Percentiles rank a stretch among this genome's conserved stretches.
These are phyloP conservation scores for Hybos culiciformis DNA, from an alignment of 2,888 invertebrate species.

Conservation along the genomic window DNA sequence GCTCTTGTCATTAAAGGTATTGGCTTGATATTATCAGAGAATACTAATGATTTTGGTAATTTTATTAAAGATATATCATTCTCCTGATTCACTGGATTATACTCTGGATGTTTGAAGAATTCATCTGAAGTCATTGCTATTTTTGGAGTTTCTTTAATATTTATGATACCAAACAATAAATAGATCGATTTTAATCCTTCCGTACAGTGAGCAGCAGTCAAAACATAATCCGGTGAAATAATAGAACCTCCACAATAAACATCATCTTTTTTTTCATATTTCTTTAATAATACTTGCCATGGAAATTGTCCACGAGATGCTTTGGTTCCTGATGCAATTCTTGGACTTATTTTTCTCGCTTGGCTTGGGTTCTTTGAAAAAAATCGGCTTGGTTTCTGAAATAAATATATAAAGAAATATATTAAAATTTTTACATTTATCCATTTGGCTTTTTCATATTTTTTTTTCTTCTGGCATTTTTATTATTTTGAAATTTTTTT, in stretches of 20 bases:
- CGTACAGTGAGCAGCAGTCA: slow-evolving; percentile 31
- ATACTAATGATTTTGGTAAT: slow-evolving; percentile 20
- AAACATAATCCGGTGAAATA: slow-evolving; percentile 24
- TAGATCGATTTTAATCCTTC: slow-evolving; percentile 19
- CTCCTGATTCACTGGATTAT: slow-evolving; percentile 20
- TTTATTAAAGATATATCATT: slow-evolving; percentile 29
- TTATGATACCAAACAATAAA: slow-evolving; percentile 23
- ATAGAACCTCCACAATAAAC: slow-evolving; percentile 30
- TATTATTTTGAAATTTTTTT: too few relatives aligned
- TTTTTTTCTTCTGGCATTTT: too few relatives aligned
- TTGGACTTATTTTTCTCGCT: not conserved
- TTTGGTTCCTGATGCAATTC: slow-evolving; percentile 23
- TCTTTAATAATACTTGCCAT: slow-evolving; percentile 30
- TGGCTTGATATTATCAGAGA: slow-evolving; percentile 20
- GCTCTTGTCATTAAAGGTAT: slow-evolving; percentile 20
- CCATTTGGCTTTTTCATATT: too few relatives aligned
- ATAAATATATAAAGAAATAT: too few relatives aligned
- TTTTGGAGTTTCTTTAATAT: slow-evolving; percentile 18
- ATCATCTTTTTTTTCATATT: slow-evolving; percentile 22
- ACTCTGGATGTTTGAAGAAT: slow-evolving; percentile 25
- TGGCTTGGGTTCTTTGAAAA: too few relatives aligned
- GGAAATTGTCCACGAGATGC: slow-evolving; percentile 26
- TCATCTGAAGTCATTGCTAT: slow-evolving; percentile 22
- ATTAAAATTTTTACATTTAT: too few relatives aligned
- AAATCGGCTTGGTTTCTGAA: too few relatives aligned